Conservation (phyloP, 1,140 invertebrate genomes). For the Paraescarpia echinospica region DNA sequence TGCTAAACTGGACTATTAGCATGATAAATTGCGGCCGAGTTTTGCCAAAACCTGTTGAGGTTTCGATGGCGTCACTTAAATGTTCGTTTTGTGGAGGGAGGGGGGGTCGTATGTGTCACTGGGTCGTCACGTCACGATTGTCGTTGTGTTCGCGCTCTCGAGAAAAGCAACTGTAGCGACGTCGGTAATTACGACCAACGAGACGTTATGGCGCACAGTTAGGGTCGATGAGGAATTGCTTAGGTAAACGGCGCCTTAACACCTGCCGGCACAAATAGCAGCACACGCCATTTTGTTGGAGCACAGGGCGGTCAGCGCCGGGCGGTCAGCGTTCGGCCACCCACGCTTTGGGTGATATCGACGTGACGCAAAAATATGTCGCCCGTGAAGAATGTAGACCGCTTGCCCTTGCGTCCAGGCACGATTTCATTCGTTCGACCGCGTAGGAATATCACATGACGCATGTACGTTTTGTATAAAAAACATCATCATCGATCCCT, state of each 20-base stretch:
- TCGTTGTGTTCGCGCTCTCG: neutral
- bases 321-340: too few species aligned
- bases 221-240: neutral
- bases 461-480: too few species aligned
- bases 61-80: neutral
- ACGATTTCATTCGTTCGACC: neutral
- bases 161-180: neutral
- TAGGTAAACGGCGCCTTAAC: neutral
- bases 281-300: neutral
- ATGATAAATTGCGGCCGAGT: neutral
- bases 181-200: neutral
- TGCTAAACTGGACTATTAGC: neutral
- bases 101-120: neutral
- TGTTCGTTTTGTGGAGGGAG: neutral
- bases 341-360: neutral
- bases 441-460: neutral
- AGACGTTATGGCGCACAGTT: neutral
- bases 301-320: neutral
- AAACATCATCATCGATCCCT: too few species aligned
- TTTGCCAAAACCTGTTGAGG: neutral
- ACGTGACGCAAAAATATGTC: neutral
- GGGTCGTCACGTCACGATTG: neutral
- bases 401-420: neutral
- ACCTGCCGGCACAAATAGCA: neutral
- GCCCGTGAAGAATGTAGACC: neutral